Evolutionary conservation across 2,113 vertebrate species (phyloP).

Genomic region (Takifugu flavidus): DNA sequence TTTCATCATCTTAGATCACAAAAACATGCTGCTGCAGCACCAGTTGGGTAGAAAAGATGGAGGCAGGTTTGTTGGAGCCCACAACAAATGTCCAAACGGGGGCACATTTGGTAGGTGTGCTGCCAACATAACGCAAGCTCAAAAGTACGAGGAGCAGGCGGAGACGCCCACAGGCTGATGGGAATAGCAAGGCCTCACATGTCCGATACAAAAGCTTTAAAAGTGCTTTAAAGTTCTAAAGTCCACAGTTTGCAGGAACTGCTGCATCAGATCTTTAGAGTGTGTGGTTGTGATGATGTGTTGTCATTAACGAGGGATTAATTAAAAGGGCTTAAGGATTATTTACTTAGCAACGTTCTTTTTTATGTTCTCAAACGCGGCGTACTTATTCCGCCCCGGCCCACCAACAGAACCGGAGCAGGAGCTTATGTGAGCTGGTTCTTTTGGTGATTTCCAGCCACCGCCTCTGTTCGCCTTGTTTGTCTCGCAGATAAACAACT

Average conservation of each 20-base stretch:
- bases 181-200: too few relatives aligned
- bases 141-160: too few relatives aligned
- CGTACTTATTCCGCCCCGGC: not conserved
- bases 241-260: not conserved
- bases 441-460: slow-evolving; percentile 1
- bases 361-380: too few relatives aligned
- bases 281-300: slow-evolving; percentile 10
- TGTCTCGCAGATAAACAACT: slow-evolving; percentile 45
- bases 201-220: too few relatives aligned
- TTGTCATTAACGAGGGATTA: slow-evolving; percentile 33
- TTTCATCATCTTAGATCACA: too few relatives aligned
- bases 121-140: too few relatives aligned
- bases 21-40: too few relatives aligned
- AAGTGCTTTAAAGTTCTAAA: not conserved
- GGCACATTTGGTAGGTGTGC: too few relatives aligned
- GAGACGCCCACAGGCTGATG: too few relatives aligned
- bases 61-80: too few relatives aligned
- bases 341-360: slow-evolving; percentile 23
- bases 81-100: too few relatives aligned
- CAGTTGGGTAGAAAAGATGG: too few relatives aligned
- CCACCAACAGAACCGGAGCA: not conserved
- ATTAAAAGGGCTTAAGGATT: slow-evolving; percentile 52
- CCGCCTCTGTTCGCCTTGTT: slow-evolving; percentile 27
- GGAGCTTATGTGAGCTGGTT: slow-evolving; percentile 9
- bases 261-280: not conserved